phyloP scores from a whole-genome alignment of 2,888 invertebrate genomes.

The Halictus ligatus region DNA sequence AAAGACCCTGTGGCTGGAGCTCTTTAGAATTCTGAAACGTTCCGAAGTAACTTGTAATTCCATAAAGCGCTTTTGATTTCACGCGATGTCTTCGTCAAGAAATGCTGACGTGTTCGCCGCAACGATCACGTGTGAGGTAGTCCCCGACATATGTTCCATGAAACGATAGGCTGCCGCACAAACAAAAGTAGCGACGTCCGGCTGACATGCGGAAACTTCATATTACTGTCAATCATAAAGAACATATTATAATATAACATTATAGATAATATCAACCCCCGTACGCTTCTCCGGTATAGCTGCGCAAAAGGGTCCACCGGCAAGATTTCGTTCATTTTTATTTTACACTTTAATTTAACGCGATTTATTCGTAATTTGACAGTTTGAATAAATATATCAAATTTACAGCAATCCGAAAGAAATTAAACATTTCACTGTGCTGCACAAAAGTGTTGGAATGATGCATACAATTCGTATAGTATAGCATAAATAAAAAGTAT shows the following conservation, averaged over 20 bases:
- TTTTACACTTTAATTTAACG: not conserved
- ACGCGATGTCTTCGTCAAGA: not conserved
- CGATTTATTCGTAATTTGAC: not conserved
- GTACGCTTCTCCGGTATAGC: not conserved
- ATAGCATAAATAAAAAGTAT: no score
- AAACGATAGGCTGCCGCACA: conserved; percentile 40
- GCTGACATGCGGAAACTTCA: conserved; percentile 32
- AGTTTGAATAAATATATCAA: not conserved
- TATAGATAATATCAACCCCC: not conserved
- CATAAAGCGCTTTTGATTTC: not conserved
- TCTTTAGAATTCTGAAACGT: not conserved
- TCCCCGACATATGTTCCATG: conserved; percentile 50
- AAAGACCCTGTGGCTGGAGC: not conserved
- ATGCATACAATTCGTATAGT: no score
- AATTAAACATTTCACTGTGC: not conserved
- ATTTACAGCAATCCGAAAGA: no score
- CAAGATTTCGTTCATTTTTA: not conserved
- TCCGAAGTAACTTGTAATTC: not conserved
- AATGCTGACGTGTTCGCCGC: not conserved
- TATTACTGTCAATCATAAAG: conserved; percentile 50
- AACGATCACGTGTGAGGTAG: conserved; percentile 22
- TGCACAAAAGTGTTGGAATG: no score
- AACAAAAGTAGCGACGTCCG: conserved; percentile 43
- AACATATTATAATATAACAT: conserved; percentile 6
- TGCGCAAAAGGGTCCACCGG: not conserved